Base-by-base conservation (phyloP, 2,113 vertebrate species). In the Ochotona princeps region DNA sequence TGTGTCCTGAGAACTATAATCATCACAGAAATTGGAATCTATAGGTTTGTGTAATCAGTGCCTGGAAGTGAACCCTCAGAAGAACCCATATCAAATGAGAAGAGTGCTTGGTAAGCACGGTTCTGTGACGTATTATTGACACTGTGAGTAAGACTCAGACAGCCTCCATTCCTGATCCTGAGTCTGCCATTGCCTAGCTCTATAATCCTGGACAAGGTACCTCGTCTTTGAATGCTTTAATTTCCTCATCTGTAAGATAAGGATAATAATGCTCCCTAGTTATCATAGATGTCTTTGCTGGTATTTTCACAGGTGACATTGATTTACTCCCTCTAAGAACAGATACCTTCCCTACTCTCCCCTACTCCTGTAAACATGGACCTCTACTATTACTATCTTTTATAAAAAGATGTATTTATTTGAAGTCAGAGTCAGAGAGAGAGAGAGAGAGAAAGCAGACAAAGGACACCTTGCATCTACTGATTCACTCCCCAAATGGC, bases 1-100 rank as follows among this genome's bases (percentile, higher is more conserved):
- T 92, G 84, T 90, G 90, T 83, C 26, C 54, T 67, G 54, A 81
- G 54, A 87, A 57, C 79, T 26, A 80, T 78, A 76, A 87, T 90
- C 60, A 81, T 72, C 28, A 61, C 17, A 61, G 75, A 67, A 89
- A 90, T 32, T 83, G 9, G 15, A 67, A 88, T 81, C 83, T 47
- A 61, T 69, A 86, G 30, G 30, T 79, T 32, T 89, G 2, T 89
- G 83, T 79, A 86, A 83, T 86, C 44, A 91, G 35, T 65, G 25
- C 21, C 8, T 92, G 17, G 63, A 51, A 25, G n/a, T 44, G 75
- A 30, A 25, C 7, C 44, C 74, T 87, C 18, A 44, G 51, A 91
- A 61, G 81, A 91, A 72, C 51, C 32, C 44, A 3, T 70, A 44
- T 54, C 66, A 83, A 88, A 73, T 89, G 74, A 84, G 44, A 80